These are phyloP conservation scores for Scrobipalpa costella DNA, from an alignment of 2,888 invertebrate genomes.

Conservation along the genomic window DNA sequence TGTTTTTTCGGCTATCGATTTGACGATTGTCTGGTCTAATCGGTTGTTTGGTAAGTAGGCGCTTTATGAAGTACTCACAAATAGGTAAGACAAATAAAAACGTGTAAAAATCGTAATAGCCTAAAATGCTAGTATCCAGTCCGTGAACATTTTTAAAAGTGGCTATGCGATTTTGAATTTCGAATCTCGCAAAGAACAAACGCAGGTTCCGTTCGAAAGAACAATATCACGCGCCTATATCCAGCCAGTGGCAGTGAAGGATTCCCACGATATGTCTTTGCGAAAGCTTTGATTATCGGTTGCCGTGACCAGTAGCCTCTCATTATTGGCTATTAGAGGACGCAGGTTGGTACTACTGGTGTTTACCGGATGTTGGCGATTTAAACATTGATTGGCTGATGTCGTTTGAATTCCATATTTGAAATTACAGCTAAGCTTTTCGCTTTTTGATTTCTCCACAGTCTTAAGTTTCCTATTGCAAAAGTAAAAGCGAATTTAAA, in stretches of 20 bases:
- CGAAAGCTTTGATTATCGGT: constrained; percentile 32
- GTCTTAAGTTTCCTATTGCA: neutral
- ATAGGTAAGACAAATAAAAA: neutral
- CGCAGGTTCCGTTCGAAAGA: neutral
- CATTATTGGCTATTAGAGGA: constrained; percentile 19
- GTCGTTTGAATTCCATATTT: constrained; percentile 7
- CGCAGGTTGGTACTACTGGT: constrained; percentile 13
- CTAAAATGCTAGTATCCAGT: too few species aligned
- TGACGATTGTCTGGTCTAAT: constrained; percentile 16
- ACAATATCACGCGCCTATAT: constrained; percentile 6
- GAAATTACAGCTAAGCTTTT: neutral
- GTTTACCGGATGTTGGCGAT: constrained; percentile 20
- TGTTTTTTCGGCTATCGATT: constrained; percentile 25
- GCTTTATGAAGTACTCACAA: neutral
- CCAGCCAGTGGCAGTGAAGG: constrained; percentile 4
- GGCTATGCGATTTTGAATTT: neutral
- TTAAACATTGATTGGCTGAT: constrained; percentile 14
- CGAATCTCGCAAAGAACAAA: constrained; percentile 1
- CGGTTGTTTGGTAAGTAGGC: constrained; percentile 1
- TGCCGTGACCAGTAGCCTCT: constrained; percentile 15
- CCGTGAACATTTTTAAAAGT: neutral
- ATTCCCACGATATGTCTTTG: constrained; percentile 33
- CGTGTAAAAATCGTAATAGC: too few species aligned
- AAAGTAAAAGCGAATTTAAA: constrained; percentile 3
- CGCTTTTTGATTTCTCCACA: neutral